Percentiles rank a stretch among this genome's conserved stretches.
These are phyloP conservation scores for Chelon labrosus DNA, from an alignment of 2,797 vertebrate species.

Conservation along the genomic window DNA sequence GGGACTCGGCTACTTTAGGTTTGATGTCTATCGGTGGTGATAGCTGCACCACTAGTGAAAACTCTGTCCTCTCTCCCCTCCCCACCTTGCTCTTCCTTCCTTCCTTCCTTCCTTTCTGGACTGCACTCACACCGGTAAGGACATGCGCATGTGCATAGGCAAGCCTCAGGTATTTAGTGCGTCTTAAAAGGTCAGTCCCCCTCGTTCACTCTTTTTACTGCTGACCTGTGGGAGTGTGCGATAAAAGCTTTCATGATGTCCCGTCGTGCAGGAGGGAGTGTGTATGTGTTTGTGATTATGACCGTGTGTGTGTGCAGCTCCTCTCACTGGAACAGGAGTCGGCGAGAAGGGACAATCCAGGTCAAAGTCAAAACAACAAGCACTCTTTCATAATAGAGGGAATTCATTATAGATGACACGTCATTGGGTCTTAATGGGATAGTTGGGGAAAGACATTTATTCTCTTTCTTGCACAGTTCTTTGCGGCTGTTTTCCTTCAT, in stretches of 20 bases:
- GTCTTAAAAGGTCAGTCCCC: constrained; percentile 81
- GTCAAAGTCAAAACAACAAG: constrained; percentile 40
- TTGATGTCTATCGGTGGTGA: constrained; percentile 83
- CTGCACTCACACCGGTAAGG: constrained; percentile 33
- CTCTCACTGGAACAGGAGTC: constrained; percentile 20
- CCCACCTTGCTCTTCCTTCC: constrained; percentile 6
- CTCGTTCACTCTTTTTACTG: constrained; percentile 64
- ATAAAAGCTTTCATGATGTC: constrained; percentile 69
- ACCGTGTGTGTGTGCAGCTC: constrained; percentile 20
- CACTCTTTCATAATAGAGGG: not conserved
- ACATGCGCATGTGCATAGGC: constrained; percentile 30
- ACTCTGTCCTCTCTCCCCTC: constrained; percentile 26
- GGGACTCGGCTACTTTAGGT: constrained; percentile 71
- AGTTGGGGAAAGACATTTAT: not conserved
- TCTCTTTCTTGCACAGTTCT: not conserved
- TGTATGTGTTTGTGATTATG: constrained; percentile 39
- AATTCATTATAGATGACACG: constrained; percentile 18
- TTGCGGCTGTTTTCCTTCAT: not conserved
- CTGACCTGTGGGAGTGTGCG: constrained; percentile 71
- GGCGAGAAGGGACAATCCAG: constrained; percentile 16
- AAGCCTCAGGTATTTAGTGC: constrained; percentile 76
- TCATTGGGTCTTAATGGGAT: not conserved
- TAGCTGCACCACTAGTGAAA: constrained; percentile 72
- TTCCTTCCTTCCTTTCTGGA: constrained; percentile 6
- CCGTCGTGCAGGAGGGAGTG: constrained; percentile 12